These are phyloP conservation scores for Holothuria scabra DNA, from an alignment of 53 echinoderm and acorn worm genomes.

Conservation along the genomic window DNA sequence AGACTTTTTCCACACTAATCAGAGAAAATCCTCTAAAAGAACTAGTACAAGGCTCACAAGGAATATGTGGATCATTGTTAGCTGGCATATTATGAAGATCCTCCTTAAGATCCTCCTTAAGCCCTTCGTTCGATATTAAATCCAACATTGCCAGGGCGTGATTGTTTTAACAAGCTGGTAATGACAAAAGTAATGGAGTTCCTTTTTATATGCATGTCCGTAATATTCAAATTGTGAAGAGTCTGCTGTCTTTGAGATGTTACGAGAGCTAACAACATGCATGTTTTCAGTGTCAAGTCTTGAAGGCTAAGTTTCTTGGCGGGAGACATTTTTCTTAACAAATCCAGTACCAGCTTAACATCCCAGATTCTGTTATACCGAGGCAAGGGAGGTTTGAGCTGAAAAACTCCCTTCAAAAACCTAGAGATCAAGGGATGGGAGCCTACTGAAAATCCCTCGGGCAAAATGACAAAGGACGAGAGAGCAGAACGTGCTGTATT, in stretches of 20 bases:
- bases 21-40: no score
- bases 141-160: constrained; percentile 10
- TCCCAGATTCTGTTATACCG: constrained; percentile 55
- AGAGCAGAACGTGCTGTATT: neutral
- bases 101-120: no score
- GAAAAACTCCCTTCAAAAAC: constrained; percentile 67
- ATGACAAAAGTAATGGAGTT: constrained; percentile 31
- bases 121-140: neutral
- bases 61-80: no score
- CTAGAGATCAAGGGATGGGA: constrained; percentile 57
- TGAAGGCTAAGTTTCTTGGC: constrained; percentile 35
- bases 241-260: constrained; percentile 60
- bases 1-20: no score
- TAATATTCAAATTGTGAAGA: constrained; percentile 34
- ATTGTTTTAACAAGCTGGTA: constrained; percentile 33
- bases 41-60: no score
- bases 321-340: constrained; percentile 47
- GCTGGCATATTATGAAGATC: no score
- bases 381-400: constrained; percentile 33
- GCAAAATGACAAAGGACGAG: neutral
- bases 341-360: no score
- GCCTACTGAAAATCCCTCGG: constrained; percentile 37
- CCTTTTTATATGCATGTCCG: constrained; percentile 32
- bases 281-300: constrained; percentile 51
- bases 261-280: no score